These are phyloP conservation scores for Ricordea florida DNA, from an alignment of 92 coral and sea anemone genomes.

Conservation along the genomic window DNA sequence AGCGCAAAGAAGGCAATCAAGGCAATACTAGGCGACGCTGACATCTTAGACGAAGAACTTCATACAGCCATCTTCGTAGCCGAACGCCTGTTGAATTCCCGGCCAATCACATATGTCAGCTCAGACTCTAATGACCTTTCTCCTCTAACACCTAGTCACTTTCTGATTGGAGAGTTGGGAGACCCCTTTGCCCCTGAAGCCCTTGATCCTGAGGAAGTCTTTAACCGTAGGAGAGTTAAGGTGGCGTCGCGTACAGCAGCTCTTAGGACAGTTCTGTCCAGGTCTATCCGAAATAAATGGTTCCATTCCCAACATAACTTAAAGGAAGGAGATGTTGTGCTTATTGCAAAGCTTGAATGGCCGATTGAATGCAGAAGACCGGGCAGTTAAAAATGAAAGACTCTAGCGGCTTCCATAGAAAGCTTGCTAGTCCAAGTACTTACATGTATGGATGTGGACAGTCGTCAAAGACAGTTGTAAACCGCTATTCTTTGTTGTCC, in stretches of 20 bases:
- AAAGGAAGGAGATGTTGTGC: constrained; percentile 56
- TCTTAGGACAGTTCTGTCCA: constrained; percentile 59
- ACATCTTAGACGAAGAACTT: constrained; percentile 49
- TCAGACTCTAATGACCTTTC: constrained; percentile 46
- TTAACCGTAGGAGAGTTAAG: constrained; percentile 54
- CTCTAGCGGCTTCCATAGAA: too few species aligned
- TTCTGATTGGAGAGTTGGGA: constrained; percentile 61
- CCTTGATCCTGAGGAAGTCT: constrained; percentile 21
- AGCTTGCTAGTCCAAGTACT: too few species aligned
- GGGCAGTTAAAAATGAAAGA: too few species aligned
- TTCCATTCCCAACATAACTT: constrained; percentile 51
- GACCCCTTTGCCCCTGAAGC: constrained; percentile 63
- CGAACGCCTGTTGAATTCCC: constrained; percentile 50
- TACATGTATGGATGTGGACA: too few species aligned
- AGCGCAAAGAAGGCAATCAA: constrained; percentile 61
- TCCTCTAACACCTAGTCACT: constrained; percentile 62
- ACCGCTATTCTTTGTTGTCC: too few species aligned
- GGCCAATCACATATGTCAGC: constrained; percentile 57
- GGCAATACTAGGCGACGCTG: constrained; percentile 36
- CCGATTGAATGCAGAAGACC: too few species aligned
- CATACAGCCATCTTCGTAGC: constrained; percentile 71
- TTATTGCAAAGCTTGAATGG: constrained; percentile 40
- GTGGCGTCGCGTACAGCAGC: constrained; percentile 68
- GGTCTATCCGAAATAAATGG: constrained; percentile 50
- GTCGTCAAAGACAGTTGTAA: too few species aligned